Conservation (phyloP, 1,140 invertebrate species). For the Drosophila burlai region DNA sequence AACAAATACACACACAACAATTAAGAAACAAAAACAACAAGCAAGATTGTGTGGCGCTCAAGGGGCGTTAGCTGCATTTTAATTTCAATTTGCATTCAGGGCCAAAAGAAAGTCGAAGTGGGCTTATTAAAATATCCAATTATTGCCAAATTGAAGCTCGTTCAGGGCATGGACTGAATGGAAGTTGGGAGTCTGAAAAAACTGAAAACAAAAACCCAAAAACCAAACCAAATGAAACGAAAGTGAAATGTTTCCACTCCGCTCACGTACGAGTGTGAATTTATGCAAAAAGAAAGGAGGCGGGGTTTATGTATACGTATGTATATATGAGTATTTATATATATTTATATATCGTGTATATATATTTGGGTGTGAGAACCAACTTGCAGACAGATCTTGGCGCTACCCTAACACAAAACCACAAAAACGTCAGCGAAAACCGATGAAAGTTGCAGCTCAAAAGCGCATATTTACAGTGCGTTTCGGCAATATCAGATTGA, state of each 20-base stretch:
- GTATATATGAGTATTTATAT: not conserved
- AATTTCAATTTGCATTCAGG: slow-evolving; percentile 79
- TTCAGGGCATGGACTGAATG: slow-evolving; percentile 31
- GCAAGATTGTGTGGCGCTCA: slow-evolving; percentile 6
- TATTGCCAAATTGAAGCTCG: slow-evolving; percentile 76
- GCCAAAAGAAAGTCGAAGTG: slow-evolving; percentile 76
- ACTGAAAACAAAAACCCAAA: slow-evolving; percentile 49
- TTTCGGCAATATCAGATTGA: not conserved
- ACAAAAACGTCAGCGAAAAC: slow-evolving; percentile 1
- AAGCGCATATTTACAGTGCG: slow-evolving; percentile 3
- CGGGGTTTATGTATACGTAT: not conserved
- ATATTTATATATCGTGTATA: not conserved
- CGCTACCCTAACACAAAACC: slow-evolving; percentile 6
- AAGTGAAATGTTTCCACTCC: slow-evolving; percentile 71
- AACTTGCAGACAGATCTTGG: slow-evolving; percentile 25
- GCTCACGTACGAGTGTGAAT: slow-evolving; percentile 53
- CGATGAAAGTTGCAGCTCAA: slow-evolving; percentile 9
- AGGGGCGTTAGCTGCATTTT: slow-evolving; percentile 69
- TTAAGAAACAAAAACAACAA: slow-evolving; percentile 40
- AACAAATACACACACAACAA: slow-evolving; percentile 36
- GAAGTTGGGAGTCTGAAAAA: slow-evolving; percentile 4
- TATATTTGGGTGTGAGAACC: slow-evolving; percentile 34
- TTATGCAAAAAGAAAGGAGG: slow-evolving; percentile 48
- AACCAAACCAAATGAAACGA: slow-evolving; percentile 49
- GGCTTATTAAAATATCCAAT: slow-evolving; percentile 79